Percentiles rank a stretch among this genome's conserved stretches.
These are phyloP conservation scores for Mechanitis messenoides DNA, from an alignment of 2,888 invertebrate species.

Conservation along the genomic window DNA sequence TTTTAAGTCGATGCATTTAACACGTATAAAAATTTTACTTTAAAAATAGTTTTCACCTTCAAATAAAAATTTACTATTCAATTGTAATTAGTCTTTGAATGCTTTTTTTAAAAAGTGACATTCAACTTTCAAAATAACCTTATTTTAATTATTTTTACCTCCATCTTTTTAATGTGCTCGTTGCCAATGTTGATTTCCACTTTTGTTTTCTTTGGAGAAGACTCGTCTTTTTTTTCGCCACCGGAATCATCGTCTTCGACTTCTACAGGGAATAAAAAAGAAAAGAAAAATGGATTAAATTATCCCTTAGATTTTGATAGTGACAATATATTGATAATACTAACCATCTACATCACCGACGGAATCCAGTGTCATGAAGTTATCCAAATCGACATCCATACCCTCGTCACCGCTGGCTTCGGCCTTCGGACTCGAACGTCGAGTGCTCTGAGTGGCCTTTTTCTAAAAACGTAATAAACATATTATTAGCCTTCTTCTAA, in stretches of 20 bases:
- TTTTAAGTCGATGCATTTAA: no score
- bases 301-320: neutral
- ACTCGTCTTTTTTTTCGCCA: constrained; percentile 75
- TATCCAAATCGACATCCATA: constrained; percentile 86
- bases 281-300: constrained; percentile 8
- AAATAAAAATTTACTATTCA: no score
- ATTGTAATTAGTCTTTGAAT: no score
- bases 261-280: constrained; percentile 43
- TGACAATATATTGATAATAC: constrained; percentile 30
- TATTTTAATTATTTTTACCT: constrained; percentile 60
- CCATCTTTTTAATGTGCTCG: constrained; percentile 86
- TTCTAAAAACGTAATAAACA: constrained; percentile 37
- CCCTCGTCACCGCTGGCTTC: constrained; percentile 82
- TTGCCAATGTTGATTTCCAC: constrained; percentile 84
- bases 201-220: constrained; percentile 74
- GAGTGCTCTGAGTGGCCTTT: constrained; percentile 55
- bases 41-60: no score
- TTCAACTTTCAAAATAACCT: no score
- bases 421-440: constrained; percentile 72
- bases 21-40: no score
- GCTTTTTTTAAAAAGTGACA: no score
- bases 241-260: constrained; percentile 78
- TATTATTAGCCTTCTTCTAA: neutral
- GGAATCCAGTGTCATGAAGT: constrained; percentile 92
- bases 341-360: constrained; percentile 89